Percentiles rank a stretch among this genome's conserved stretches.
Conservation (phyloP, 2,888 invertebrate species). For the Rhagium mordax region DNA sequence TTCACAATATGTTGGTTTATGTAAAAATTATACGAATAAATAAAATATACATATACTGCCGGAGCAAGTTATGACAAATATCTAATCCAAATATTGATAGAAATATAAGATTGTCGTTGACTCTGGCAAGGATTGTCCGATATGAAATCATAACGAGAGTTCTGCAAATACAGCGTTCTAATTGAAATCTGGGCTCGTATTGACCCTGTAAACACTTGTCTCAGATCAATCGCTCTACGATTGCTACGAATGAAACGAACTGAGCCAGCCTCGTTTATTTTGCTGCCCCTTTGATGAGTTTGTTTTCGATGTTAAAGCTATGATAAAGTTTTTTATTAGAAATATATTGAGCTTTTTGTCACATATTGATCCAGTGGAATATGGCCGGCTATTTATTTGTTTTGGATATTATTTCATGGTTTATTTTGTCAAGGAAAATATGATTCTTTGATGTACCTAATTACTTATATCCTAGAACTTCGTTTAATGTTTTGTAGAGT, state of each 20-base stretch:
- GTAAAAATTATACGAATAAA: background rate
- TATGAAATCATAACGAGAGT: constrained; percentile 71
- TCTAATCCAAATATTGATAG: constrained; percentile 50
- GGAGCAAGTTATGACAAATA: constrained; percentile 28
- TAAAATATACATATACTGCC: background rate
- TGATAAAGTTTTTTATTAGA: constrained; percentile 64
- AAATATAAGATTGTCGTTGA: constrained; percentile 58
- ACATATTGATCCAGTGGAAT: constrained; percentile 36
- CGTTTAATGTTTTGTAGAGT: constrained; percentile 24
- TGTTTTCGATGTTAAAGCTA: constrained; percentile 64
- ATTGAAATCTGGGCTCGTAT: constrained; percentile 70
- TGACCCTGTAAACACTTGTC: constrained; percentile 71
- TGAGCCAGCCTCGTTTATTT: constrained; percentile 60
- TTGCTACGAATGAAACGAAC: constrained; percentile 61
- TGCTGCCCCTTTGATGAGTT: constrained; percentile 65
- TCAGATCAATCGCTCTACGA: constrained; percentile 66
- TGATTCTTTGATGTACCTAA: constrained; percentile 37
- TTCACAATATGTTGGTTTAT: background rate
- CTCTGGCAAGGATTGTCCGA: constrained; percentile 64
- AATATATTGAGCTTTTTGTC: constrained; percentile 53
- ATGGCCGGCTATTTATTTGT: constrained; percentile 35
- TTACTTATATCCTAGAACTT: constrained; percentile 22
- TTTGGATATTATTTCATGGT: constrained; percentile 38
- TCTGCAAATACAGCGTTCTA: constrained; percentile 69
- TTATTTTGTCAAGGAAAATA: constrained; percentile 42